These are phyloP conservation scores for Ptychadena robeensis DNA, from an alignment of 2,797 vertebrate genomes.

Conservation along the genomic window DNA sequence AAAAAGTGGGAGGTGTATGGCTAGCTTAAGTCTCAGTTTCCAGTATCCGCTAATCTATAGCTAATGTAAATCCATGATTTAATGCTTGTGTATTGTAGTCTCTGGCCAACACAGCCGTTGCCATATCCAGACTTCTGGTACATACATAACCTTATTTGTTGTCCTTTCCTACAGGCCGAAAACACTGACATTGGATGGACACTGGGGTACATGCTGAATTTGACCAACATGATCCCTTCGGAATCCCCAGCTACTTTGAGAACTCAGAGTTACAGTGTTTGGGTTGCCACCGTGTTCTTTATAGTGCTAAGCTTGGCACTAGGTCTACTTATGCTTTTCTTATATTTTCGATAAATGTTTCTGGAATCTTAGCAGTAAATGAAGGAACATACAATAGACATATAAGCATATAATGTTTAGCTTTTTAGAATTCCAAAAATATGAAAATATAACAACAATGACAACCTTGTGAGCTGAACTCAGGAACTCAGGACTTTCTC, in stretches of 20 bases:
- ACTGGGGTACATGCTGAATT: slow-evolving; percentile 77
- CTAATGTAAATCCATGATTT: no score
- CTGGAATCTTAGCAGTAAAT: background rate
- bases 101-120: no score
- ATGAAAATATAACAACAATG: background rate
- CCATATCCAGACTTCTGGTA: no score
- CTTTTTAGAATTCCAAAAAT: background rate
- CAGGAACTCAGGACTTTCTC: background rate
- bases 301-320: slow-evolving; percentile 66
- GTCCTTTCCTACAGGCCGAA: slow-evolving; percentile 67
- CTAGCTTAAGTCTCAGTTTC: no score
- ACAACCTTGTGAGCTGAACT: background rate
- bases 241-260: slow-evolving; percentile 65
- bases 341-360: slow-evolving; percentile 8
- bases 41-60: no score
- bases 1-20: no score
- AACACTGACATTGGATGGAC: slow-evolving; percentile 75
- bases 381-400: background rate
- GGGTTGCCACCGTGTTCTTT: slow-evolving; percentile 74
- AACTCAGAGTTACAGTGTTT: slow-evolving; percentile 68
- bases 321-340: slow-evolving; percentile 43
- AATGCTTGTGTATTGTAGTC: no score
- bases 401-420: background rate
- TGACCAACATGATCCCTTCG: slow-evolving; percentile 71
- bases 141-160: background rate